Evolutionary conservation across 2,797 vertebrate species (phyloP).

Genomic region (Champsocephalus esox): DNA sequence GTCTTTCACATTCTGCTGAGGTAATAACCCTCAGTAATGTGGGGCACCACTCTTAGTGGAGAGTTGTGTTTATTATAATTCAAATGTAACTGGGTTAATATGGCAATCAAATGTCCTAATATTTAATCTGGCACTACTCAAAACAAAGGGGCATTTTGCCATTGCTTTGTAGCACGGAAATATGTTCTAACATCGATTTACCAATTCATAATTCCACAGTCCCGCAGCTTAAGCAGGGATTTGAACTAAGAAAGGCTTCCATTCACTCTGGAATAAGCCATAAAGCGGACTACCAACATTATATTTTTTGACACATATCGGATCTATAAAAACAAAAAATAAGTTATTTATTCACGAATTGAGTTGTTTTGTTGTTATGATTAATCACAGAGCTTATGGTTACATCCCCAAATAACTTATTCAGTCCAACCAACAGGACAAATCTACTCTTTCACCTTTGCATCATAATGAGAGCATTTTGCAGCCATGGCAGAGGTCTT

Average conservation of each 20-base stretch:
- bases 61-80: neutral
- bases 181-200: neutral
- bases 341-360: neutral
- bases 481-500: too few species aligned
- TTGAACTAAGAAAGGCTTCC: neutral
- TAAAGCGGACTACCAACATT: too few species aligned
- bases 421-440: neutral
- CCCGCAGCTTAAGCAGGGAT: conserved; percentile 6
- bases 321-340: neutral
- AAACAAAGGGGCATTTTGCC: conserved; percentile 5
- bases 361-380: neutral
- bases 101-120: neutral
- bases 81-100: conserved; percentile 8
- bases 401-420: neutral
- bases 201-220: neutral
- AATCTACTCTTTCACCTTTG: too few species aligned
- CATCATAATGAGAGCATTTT: too few species aligned
- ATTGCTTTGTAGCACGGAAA: conserved; percentile 1
- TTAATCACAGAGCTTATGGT: neutral
- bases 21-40: neutral
- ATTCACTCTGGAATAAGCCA: conserved; percentile 6
- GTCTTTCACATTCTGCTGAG: neutral
- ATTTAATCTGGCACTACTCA: conserved; percentile 3
- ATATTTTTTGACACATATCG: neutral
- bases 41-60: neutral